These are phyloP conservation scores for Willowsia nigromaculata DNA, from an alignment of 2,888 invertebrate genomes.

Conservation along the genomic window DNA sequence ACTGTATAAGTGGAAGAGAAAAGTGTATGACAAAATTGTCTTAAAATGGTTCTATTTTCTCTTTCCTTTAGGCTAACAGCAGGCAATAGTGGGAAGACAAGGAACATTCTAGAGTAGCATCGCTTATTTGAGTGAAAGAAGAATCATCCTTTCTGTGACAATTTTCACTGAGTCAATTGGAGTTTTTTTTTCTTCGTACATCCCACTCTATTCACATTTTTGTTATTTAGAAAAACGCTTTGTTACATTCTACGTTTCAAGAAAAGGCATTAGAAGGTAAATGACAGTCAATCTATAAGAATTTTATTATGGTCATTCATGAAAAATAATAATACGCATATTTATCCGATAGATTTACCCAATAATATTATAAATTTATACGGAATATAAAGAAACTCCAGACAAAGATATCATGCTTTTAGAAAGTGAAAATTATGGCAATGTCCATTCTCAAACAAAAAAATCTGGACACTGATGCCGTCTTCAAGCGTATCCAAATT, in stretches of 20 bases:
- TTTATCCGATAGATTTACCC: not conserved
- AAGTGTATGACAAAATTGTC: constrained; percentile 73
- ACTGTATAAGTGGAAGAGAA: constrained; percentile 70
- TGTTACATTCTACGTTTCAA: not conserved
- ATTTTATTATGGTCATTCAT: not conserved
- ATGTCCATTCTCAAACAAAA: no score
- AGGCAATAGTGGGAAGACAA: constrained; percentile 46
- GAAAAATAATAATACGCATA: constrained; percentile 2
- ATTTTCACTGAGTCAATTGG: constrained; percentile 53
- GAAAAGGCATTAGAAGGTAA: not conserved
- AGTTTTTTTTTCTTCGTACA: constrained; percentile 27
- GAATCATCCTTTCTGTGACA: constrained; percentile 35
- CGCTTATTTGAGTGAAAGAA: constrained; percentile 21
- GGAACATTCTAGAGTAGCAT: not conserved
- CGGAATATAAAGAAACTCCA: no score
- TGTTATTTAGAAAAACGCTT: constrained; percentile 15
- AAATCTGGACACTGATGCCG: not conserved
- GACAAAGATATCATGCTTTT: no score
- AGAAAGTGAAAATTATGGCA: no score
- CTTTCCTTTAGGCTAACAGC: constrained; percentile 54
- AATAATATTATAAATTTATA: not conserved
- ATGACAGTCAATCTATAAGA: not conserved
- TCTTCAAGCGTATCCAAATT: not conserved
- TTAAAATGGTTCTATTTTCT: constrained; percentile 68
- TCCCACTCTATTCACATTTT: constrained; percentile 4